Evolutionary conservation across 2,113 vertebrate genomes (phyloP).

Genomic region (Cyanocitta stelleri): DNA sequence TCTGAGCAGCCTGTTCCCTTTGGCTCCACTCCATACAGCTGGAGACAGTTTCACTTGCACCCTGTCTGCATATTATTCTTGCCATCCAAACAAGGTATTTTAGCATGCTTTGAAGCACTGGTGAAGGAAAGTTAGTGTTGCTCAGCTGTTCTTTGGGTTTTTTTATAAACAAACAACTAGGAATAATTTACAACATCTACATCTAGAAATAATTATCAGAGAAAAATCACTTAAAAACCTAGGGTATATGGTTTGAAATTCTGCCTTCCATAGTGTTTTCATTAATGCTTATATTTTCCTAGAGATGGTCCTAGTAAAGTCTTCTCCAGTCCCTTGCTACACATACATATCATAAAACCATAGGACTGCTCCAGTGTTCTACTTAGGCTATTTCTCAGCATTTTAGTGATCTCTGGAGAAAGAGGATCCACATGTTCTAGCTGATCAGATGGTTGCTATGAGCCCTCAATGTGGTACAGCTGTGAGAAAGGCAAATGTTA

Average conservation of each 20-base stretch:
- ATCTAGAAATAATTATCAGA: background rate
- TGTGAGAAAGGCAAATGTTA: background rate
- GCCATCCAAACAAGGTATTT: background rate
- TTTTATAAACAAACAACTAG: background rate
- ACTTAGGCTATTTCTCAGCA: background rate
- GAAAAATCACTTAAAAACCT: background rate
- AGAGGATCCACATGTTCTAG: background rate
- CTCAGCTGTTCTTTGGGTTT: background rate
- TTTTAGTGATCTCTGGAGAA: slow-evolving; percentile 23
- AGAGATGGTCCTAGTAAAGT: background rate
- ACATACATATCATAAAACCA: background rate
- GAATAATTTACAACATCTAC: background rate
- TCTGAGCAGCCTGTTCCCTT: background rate
- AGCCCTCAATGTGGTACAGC: background rate
- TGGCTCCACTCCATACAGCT: background rate
- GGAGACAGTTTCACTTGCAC: background rate
- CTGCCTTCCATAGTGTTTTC: background rate
- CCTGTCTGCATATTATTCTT: background rate
- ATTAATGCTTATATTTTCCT: background rate
- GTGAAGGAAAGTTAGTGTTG: background rate
- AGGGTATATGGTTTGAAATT: background rate
- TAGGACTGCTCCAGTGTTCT: background rate
- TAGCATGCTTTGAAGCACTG: background rate
- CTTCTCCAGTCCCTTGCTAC: background rate
- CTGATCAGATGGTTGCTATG: background rate